phyloP scores from a whole-genome alignment of 1,140 invertebrate species.

The Streblospio benedicti region DNA sequence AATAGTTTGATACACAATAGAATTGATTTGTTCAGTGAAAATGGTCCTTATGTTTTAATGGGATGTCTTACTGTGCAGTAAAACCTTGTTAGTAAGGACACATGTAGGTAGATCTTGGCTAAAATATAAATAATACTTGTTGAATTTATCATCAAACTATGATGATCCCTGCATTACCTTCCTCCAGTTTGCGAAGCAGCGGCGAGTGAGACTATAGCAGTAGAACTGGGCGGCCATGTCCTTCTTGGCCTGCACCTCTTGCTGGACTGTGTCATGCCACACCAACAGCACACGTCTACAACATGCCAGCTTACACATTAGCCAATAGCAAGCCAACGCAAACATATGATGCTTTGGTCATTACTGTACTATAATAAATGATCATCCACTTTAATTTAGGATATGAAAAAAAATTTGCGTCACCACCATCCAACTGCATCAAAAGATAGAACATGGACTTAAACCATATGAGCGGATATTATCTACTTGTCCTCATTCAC shows the following conservation, averaged over 20 bases:
- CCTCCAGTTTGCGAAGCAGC: slow-evolving; percentile 1
- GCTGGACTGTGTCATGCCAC: slow-evolving; percentile 1
- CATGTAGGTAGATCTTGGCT: not conserved
- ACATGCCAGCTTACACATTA: too few species aligned
- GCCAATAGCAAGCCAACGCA: too few species aligned
- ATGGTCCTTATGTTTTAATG: not conserved
- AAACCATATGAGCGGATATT: too few species aligned
- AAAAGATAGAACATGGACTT: too few species aligned
- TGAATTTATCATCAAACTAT: slow-evolving; percentile 17
- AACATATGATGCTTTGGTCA: too few species aligned
- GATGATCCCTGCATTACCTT: not conserved
- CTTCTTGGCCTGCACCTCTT: not conserved
- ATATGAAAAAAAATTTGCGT: too few species aligned
- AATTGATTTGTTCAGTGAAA: not conserved
- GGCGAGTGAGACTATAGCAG: not conserved
- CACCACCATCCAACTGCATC: too few species aligned
- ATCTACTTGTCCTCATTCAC: too few species aligned
- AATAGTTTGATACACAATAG: not conserved
- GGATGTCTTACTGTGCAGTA: not conserved
- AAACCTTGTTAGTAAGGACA: not conserved
- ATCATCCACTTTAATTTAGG: too few species aligned
- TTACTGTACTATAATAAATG: too few species aligned
- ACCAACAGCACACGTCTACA: too few species aligned
- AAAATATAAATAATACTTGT: not conserved
- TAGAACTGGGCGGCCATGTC: not conserved